Evolutionary conservation across 1,140 invertebrate genomes (phyloP), one percentile per base, ranked within the genome.

Genomic region (Ooceraea biroi): DNA sequence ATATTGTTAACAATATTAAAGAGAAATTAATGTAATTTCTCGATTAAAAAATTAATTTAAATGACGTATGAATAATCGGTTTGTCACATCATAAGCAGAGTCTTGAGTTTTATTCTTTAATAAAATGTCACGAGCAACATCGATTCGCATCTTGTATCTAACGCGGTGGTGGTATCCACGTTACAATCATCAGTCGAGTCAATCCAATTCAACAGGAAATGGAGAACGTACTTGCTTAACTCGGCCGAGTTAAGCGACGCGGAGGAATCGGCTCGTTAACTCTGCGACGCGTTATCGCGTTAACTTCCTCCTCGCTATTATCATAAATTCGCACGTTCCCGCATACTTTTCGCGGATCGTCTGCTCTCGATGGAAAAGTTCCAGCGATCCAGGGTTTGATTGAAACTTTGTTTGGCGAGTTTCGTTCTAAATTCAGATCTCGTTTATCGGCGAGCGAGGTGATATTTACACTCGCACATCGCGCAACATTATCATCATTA

Each of bases 201-300:
- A 27, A 66, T 77, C 52, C 14, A 66, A 66, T 77, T 66, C 14
- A 66, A 14, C 14, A 36, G 36, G 36, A 30, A 66, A 14, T 30
- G 19, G 12, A 41, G 30, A 66, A 66, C 61, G 27, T 61, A 77
- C 60, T 77, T 65, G 60, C 44, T 65, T 50, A 77, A 77, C 46
- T 77, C 73, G 58, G 8, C 44, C n/a, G 73, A 65, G 60, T 77
- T 65, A 66, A 77, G 60, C 61, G 73, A 63, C 72, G 41, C 25
- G 58, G 25, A 50, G 73, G 48, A 50, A 66, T 66, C 60, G 60
- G n/a, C 46, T 77, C 74, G 74, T 77, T 77, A 77, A 77, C 66
- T 77, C 48, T 36, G 36, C 48, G 46, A 55, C 41, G 74, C 74
- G 61, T 77, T 77, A 66, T 77, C 74, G 7, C 74, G 60, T 46